Percentiles rank a stretch among this genome's conserved stretches.
phyloP scores from a whole-genome alignment of 2,113 vertebrate genomes.

The Oenanthe oenanthe region DNA sequence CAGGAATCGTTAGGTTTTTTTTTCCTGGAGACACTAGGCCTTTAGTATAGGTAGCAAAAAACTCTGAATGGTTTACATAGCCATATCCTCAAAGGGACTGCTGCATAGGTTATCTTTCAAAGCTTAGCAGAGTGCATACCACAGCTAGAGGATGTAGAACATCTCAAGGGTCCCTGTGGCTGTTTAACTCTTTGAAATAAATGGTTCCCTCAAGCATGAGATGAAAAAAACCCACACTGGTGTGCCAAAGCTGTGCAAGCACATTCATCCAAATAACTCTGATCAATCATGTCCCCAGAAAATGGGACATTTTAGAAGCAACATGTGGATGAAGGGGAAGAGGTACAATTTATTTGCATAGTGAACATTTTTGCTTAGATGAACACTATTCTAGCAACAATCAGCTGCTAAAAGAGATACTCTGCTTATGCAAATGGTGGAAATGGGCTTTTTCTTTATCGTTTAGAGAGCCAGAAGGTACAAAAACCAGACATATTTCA shows the following conservation, averaged over 20 bases:
- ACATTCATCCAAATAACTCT: not conserved
- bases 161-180: constrained; percentile 49
- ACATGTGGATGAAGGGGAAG: not conserved
- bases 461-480: not conserved
- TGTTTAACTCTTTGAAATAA: constrained; percentile 60
- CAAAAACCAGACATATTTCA: not conserved
- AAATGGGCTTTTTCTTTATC: not conserved
- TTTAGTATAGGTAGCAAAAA: constrained; percentile 83
- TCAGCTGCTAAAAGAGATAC: not conserved
- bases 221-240: constrained; percentile 21
- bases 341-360: not conserved
- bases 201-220: constrained; percentile 26
- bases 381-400: not conserved
- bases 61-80: constrained; percentile 62
- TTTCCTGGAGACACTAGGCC: constrained; percentile 79
- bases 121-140: constrained; percentile 54
- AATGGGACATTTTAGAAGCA: not conserved
- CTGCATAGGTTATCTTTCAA: constrained; percentile 53
- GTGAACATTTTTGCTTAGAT: not conserved
- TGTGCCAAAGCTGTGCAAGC: constrained; percentile 59
- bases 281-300: constrained; percentile 20
- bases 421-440: not conserved
- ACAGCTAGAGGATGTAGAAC: constrained; percentile 57
- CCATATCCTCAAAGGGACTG: constrained; percentile 53
- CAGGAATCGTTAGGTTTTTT: constrained; percentile 76